Percentiles rank a stretch among this genome's conserved stretches.
Conservation (phyloP, 2,113 vertebrate species). For the Corythoichthys intestinalis region DNA sequence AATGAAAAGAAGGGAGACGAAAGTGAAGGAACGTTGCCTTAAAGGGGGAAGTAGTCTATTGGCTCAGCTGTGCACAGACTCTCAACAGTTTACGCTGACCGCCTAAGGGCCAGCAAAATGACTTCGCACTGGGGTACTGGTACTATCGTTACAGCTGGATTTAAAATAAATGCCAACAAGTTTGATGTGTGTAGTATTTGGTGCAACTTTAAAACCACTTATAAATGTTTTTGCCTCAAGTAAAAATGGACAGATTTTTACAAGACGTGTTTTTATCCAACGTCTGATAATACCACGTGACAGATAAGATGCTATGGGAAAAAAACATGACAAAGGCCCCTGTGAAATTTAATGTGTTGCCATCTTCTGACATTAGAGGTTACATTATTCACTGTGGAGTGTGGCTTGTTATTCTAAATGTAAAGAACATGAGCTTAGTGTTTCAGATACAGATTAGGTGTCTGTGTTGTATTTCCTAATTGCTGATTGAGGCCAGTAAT, state of each 20-base stretch:
- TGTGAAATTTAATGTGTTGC: slow-evolving; percentile 4
- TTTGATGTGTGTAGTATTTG: slow-evolving; percentile 24
- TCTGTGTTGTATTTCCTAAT: background rate
- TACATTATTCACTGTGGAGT: background rate
- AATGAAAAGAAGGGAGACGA: slow-evolving; percentile 7
- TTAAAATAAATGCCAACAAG: slow-evolving; percentile 41
- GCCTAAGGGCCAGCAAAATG: slow-evolving; percentile 38
- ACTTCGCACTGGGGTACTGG: slow-evolving; percentile 18
- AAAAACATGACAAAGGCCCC: slow-evolving; percentile 3
- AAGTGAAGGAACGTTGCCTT: slow-evolving; percentile 11
- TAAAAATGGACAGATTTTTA: slow-evolving; percentile 18
- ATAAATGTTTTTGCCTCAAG: slow-evolving; percentile 20
- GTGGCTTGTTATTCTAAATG: background rate
- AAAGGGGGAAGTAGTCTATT: slow-evolving; percentile 32
- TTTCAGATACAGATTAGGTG: background rate
- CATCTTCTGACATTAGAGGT: background rate
- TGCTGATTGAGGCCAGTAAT: background rate
- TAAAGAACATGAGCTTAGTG: background rate
- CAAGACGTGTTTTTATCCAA: slow-evolving; percentile 41
- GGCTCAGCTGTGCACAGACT: slow-evolving; percentile 52
- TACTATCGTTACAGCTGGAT: slow-evolving; percentile 24
- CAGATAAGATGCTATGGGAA: slow-evolving; percentile 9
- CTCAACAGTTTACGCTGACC: slow-evolving; percentile 39
- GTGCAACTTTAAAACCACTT: slow-evolving; percentile 24
- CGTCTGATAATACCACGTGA: slow-evolving; percentile 5